phyloP scores from a whole-genome alignment of 2,888 invertebrate species.

The Cephus sareptanus region DNA sequence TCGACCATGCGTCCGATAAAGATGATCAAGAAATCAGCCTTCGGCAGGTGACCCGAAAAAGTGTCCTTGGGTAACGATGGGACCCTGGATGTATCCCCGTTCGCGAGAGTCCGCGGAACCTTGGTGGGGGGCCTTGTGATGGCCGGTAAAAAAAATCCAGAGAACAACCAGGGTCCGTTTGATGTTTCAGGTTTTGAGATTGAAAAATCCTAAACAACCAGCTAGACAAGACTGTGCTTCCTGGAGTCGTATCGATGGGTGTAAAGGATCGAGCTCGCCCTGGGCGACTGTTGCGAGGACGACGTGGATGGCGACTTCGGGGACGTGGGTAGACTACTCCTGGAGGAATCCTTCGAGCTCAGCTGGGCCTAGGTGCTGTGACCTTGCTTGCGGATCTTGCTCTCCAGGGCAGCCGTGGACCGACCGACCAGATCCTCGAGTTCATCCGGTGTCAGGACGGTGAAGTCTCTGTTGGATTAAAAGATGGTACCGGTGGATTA shows the following conservation, averaged over 20 bases:
- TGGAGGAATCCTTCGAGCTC: conserved; percentile 45
- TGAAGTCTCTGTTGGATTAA: conserved; percentile 52
- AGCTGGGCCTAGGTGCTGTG: conserved; percentile 60
- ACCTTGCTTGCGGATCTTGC: conserved; percentile 64
- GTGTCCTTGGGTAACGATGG: background rate
- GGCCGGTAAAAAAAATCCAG: background rate
- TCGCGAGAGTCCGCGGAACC: background rate
- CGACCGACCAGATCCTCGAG: conserved; percentile 71
- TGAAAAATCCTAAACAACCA: background rate
- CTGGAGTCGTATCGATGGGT: conserved; percentile 61
- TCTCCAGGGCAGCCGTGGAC: conserved; percentile 66
- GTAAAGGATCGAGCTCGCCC: conserved; percentile 59
- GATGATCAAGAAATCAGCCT: background rate
- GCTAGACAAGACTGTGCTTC: conserved; percentile 59
- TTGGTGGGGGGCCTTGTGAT: background rate
- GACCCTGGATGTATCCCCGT: background rate
- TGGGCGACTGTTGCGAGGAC: conserved; percentile 58
- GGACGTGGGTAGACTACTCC: conserved; percentile 52
- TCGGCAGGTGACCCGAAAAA: background rate
- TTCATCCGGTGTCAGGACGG: conserved; percentile 71
- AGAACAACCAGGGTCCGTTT: background rate
- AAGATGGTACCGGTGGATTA: background rate
- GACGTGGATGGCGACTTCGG: conserved; percentile 56
- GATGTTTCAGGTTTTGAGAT: background rate
- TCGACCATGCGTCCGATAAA: background rate